Conservation (phyloP, 2,113 vertebrate species). For the Eurystomus gularis region DNA sequence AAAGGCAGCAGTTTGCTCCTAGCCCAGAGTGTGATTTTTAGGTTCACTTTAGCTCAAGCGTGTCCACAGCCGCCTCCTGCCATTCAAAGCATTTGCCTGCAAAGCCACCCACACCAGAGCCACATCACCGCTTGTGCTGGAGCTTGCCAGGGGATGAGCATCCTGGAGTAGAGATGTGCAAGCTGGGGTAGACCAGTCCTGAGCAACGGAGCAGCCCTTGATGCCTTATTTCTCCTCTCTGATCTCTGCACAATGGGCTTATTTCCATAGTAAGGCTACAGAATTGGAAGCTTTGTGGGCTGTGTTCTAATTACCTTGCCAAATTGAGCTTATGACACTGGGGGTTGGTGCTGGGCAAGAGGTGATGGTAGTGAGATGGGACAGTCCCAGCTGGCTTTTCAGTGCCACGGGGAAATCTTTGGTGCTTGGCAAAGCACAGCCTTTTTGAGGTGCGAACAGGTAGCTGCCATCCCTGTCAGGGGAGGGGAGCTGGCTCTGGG, state of each 20-base stretch:
- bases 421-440: background rate
- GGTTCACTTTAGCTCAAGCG: background rate
- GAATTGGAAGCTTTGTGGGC: background rate
- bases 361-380: background rate
- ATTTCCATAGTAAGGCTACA: background rate
- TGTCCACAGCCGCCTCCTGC: background rate
- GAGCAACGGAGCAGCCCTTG: background rate
- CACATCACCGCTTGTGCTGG: rapidly evolving
- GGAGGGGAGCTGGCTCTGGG: background rate
- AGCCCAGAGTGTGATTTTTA: background rate
- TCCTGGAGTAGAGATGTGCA: background rate
- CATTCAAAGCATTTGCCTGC: background rate
- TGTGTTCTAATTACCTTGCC: background rate
- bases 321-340: rapidly evolving
- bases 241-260: background rate
- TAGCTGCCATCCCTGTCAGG: rapidly evolving
- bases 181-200: background rate
- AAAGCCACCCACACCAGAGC: background rate
- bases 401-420: background rate
- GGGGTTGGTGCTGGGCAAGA: background rate
- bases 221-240: too few species aligned
- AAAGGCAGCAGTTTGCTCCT: background rate
- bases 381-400: background rate
- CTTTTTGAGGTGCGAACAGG: background rate
- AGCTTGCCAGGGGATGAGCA: rapidly evolving